phyloP scores from a whole-genome alignment of 2,797 vertebrate genomes.

The Eupleurogrammus muticus region DNA sequence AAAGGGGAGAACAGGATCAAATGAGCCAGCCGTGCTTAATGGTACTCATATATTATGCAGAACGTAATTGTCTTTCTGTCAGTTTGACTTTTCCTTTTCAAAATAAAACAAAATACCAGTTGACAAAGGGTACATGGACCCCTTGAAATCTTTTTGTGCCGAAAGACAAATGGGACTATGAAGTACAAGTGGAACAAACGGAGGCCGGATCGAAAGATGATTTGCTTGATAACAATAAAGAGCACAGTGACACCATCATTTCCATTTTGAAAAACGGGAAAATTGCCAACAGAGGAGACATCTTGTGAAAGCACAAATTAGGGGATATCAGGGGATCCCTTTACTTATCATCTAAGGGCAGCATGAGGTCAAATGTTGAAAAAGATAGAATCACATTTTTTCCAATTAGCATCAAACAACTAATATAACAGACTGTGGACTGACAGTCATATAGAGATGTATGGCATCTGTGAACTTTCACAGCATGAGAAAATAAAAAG shows the following conservation, averaged over 20 bases:
- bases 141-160: neutral
- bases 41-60: neutral
- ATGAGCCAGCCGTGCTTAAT: neutral
- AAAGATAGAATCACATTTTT: too few species aligned
- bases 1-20: neutral
- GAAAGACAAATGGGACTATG: neutral
- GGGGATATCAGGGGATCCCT: too few species aligned
- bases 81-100: too few species aligned
- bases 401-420: too few species aligned
- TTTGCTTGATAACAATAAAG: neutral
- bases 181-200: neutral
- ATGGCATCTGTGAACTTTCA: too few species aligned
- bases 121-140: too few species aligned
- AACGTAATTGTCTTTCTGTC: neutral
- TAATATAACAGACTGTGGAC: too few species aligned
- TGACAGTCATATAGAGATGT: too few species aligned
- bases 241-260: neutral
- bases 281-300: neutral
- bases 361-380: too few species aligned
- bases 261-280: neutral
- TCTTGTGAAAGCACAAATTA: neutral
- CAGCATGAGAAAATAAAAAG: neutral
- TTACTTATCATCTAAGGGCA: too few species aligned
- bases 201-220: neutral
- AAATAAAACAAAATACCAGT: too few species aligned